Evolutionary conservation across 2,113 vertebrate species (phyloP).

Genomic region (Poicephalus meyeri): DNA sequence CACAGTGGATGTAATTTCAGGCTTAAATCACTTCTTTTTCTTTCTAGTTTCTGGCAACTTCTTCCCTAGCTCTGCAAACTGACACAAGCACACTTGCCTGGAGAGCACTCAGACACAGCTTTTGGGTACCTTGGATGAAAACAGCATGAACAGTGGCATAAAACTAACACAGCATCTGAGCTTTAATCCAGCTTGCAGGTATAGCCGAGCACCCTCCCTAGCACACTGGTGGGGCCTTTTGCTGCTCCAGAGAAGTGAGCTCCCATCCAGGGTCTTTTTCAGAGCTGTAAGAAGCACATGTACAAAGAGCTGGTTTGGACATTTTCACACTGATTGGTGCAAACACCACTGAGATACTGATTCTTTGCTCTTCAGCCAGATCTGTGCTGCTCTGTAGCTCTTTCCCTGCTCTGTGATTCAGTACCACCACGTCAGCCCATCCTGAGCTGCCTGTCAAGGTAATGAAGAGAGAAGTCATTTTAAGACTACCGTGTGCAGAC

Average conservation of each 20-base stretch:
- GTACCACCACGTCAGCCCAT: not conserved
- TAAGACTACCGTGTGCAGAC: not conserved
- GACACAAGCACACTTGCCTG: not conserved
- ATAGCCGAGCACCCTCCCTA: not conserved
- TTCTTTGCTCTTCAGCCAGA: not conserved
- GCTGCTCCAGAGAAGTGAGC: not conserved
- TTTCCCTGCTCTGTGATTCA: not conserved
- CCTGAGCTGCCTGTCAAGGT: not conserved
- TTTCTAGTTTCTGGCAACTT: not conserved
- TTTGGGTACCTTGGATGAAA: not conserved
- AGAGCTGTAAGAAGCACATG: not conserved
- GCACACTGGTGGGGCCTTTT: not conserved
- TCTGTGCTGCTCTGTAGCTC: not conserved
- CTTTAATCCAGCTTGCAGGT: not conserved
- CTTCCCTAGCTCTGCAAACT: not conserved
- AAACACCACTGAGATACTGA: not conserved
- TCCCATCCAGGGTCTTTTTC: not conserved
- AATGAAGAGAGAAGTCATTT: not conserved
- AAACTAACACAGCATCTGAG: not conserved
- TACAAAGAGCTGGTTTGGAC: not conserved
- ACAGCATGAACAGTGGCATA: not conserved
- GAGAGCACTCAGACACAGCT: not conserved
- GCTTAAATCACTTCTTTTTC: not conserved
- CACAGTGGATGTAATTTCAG: not conserved
- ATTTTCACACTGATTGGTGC: not conserved